Evolutionary conservation across 2,888 invertebrate species (phyloP).

Genomic region (Tetheella fluctuosa): DNA sequence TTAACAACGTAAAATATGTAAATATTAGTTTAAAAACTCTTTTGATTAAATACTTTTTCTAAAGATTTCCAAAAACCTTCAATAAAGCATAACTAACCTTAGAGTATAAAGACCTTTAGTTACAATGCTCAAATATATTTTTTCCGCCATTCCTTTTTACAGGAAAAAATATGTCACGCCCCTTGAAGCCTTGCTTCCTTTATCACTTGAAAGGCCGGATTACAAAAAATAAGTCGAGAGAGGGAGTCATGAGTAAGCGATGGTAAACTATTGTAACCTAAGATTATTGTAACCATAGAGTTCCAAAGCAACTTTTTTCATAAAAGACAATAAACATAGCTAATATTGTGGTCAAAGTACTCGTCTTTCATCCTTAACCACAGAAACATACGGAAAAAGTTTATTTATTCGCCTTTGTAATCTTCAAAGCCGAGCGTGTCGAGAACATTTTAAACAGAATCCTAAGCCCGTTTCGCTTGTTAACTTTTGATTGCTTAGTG

Average conservation of each 20-base stretch:
- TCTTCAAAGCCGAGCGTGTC: neutral
- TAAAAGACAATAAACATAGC: neutral
- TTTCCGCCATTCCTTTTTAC: neutral
- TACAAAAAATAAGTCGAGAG: neutral
- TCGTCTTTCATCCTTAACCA: neutral
- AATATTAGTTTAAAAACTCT: too few species aligned
- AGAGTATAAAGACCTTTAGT: neutral
- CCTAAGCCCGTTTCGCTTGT: neutral
- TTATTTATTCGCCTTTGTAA: conserved; percentile 1
- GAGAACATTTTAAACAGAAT: neutral
- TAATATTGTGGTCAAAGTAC: neutral
- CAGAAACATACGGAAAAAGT: neutral
- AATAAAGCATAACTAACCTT: neutral
- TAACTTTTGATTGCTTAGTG: neutral
- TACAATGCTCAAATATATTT: neutral
- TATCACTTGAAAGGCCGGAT: neutral
- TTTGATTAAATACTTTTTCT: too few species aligned
- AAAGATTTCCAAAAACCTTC: too few species aligned
- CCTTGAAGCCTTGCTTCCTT: neutral
- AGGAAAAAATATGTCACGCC: conserved; percentile 7
- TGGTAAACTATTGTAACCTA: neutral
- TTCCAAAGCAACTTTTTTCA: neutral
- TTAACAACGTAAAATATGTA: too few species aligned
- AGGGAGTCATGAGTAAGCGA: neutral
- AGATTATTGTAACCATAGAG: too few species aligned